Evolutionary conservation across 2,888 invertebrate species (phyloP).

Genomic region (Bursaphelenchus okinawaensis): DNA sequence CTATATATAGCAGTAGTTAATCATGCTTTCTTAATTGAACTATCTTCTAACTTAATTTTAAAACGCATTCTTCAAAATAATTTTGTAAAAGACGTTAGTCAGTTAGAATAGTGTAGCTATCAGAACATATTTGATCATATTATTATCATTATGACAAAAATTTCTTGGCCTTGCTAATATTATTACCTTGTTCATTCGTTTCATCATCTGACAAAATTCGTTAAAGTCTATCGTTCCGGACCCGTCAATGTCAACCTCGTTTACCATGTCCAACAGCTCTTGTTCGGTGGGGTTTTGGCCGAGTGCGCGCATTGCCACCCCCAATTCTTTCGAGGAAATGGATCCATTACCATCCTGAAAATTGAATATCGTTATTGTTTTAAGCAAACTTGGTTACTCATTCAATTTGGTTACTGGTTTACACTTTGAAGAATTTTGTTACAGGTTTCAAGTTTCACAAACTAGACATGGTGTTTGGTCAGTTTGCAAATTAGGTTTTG

Average conservation of each 20-base stretch:
- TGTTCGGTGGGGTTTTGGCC: conserved; percentile 60
- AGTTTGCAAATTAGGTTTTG: no score
- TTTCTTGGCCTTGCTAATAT: background rate
- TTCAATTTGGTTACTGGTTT: no score
- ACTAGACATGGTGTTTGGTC: no score
- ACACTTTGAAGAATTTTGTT: no score
- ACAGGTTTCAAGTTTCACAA: no score
- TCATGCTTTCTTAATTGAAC: no score
- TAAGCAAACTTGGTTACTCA: no score
- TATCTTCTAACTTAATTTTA: conserved; percentile 1
- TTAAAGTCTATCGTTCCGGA: conserved; percentile 42
- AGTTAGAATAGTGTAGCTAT: no score
- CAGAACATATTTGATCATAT: no score
- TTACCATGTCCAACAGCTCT: conserved; percentile 57
- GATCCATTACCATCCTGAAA: conserved; percentile 58
- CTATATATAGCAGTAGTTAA: no score
- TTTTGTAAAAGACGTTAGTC: background rate
- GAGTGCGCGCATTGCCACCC: conserved; percentile 59
- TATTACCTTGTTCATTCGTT: conserved; percentile 45
- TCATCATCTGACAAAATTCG: conserved; percentile 52
- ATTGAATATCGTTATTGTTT: no score
- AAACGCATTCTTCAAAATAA: background rate
- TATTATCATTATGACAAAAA: no score
- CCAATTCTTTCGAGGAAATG: conserved; percentile 58
- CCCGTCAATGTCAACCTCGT: conserved; percentile 48